These are phyloP conservation scores for Oceanodroma tethys DNA, from an alignment of 2,113 vertebrate species.

Conservation along the genomic window DNA sequence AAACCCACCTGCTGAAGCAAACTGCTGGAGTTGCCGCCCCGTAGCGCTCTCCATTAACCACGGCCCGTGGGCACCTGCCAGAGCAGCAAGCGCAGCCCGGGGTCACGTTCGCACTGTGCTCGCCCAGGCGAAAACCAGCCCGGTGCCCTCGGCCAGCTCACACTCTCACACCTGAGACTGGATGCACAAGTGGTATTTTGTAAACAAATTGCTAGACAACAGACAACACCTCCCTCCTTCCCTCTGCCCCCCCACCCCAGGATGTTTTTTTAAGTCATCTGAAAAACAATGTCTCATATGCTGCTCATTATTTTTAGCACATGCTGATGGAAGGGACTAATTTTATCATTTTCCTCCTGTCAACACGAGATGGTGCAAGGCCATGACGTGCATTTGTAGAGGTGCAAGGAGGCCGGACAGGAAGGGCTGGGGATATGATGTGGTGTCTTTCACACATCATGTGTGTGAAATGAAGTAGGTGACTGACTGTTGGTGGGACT, in stretches of 20 bases:
- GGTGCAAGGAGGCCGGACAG: not conserved
- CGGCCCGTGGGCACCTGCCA: not conserved
- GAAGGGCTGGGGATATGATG: not conserved
- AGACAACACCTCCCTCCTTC: not conserved
- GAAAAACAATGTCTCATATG: not conserved
- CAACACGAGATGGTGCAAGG: accelerated
- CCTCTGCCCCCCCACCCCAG: not conserved
- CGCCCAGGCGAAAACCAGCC: not conserved
- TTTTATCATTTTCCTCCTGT: not conserved
- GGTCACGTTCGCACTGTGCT: accelerated
- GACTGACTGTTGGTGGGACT: not conserved
- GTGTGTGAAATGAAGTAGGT: not conserved
- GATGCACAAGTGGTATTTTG: not conserved
- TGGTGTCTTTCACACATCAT: not conserved
- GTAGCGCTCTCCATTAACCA: accelerated
- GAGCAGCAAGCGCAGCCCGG: not conserved
- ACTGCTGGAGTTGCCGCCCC: not conserved
- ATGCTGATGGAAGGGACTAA: not conserved
- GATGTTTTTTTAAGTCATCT: not conserved
- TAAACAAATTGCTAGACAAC: not conserved
- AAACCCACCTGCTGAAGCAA: not conserved
- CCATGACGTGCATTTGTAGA: not conserved
- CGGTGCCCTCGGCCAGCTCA: accelerated
- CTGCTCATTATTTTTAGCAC: not conserved
- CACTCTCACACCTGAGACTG: not conserved